phyloP scores from a whole-genome alignment of 2,888 invertebrate genomes.

The Stenodema calcarata region DNA sequence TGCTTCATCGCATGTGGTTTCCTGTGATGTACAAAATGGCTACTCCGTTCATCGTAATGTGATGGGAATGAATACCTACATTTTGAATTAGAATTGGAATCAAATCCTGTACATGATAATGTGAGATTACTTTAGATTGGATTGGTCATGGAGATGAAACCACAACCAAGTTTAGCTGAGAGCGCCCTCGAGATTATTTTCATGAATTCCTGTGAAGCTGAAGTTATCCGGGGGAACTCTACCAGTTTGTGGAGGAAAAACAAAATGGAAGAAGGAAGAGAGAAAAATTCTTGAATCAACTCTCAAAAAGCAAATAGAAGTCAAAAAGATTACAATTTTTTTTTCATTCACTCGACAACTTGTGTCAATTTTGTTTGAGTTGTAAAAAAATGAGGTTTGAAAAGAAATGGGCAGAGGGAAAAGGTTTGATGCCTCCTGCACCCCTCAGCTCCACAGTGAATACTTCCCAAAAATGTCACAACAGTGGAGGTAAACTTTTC shows the following conservation, averaged over 20 bases:
- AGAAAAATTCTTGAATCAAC: neutral
- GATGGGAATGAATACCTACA: no score
- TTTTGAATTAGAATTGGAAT: no score
- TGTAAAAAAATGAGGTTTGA: conserved; percentile 20
- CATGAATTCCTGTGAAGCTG: neutral
- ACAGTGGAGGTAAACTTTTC: conserved; percentile 46
- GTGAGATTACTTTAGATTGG: no score
- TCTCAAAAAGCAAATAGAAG: conserved; percentile 35
- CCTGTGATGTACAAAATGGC: no score
- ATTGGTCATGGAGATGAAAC: no score
- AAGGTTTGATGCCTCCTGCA: conserved; percentile 19
- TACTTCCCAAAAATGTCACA: conserved; percentile 44
- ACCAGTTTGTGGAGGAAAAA: neutral
- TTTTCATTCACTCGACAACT: conserved; percentile 35
- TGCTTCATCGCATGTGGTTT: no score
- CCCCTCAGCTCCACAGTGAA: conserved; percentile 14
- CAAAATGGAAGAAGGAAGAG: neutral
- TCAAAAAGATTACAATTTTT: conserved; percentile 34
- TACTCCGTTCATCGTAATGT: no score
- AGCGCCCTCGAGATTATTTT: neutral
- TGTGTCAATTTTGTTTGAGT: conserved; percentile 44
- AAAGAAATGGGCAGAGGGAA: conserved; percentile 34
- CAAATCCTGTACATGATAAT: no score
- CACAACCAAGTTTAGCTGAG: no score
- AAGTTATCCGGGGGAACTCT: neutral